These are phyloP conservation scores for Heterohyrax brucei DNA, from an alignment of 2,797 vertebrate genomes.

Conservation along the genomic window DNA sequence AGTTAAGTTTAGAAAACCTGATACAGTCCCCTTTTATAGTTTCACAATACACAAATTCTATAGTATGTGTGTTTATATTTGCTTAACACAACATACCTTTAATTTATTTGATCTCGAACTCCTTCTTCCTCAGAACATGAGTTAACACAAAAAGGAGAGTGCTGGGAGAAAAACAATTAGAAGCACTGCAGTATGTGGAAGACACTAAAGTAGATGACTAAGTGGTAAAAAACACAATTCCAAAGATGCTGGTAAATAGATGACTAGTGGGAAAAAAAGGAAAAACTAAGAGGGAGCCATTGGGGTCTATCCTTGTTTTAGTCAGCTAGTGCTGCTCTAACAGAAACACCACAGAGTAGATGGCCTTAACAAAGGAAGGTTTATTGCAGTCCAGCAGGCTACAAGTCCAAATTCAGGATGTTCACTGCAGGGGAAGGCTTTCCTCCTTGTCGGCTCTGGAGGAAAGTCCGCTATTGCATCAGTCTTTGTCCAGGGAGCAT, in stretches of 20 bases:
- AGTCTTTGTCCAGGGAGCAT: too few relatives aligned
- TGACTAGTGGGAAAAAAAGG: background rate
- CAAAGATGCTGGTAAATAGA: slow-evolving; percentile 3
- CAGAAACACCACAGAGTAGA: too few relatives aligned
- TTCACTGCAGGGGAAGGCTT: too few relatives aligned
- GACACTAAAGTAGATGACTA: background rate
- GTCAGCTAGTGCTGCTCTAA: too few relatives aligned
- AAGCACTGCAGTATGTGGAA: background rate
- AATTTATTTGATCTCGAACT: slow-evolving; percentile 31
- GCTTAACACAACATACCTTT: background rate
- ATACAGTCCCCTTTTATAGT: background rate
- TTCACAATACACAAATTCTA: background rate
- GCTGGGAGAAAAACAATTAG: background rate
- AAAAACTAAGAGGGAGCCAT: background rate
- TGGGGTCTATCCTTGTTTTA: background rate
- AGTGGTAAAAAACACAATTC: slow-evolving; percentile 5
- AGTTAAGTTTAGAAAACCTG: slow-evolving; percentile 15
- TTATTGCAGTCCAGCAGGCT: too few relatives aligned
- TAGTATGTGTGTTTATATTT: background rate
- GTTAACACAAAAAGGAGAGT: background rate
- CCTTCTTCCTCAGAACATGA: slow-evolving; percentile 36
- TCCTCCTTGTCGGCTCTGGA: too few relatives aligned
- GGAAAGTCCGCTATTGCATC: too few relatives aligned
- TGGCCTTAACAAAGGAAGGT: too few relatives aligned
- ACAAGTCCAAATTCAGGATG: too few relatives aligned